A percentile compares a stretch with the other conserved stretches of the same genome.
phyloP scores from a whole-genome alignment of 2,888 invertebrate genomes.

The Gerris lacustris region DNA sequence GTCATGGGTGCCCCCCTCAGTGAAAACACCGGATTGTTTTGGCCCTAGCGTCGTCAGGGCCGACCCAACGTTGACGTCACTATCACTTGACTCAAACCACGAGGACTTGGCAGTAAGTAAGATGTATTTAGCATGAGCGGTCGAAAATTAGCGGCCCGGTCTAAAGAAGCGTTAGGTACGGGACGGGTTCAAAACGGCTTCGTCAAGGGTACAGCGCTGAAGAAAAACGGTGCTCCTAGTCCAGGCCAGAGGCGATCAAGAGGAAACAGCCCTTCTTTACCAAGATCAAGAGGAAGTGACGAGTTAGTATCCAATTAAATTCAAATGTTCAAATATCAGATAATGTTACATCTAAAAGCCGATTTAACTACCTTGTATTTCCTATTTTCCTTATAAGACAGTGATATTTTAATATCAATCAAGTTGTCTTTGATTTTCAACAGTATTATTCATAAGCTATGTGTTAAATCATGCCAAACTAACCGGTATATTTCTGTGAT shows the following conservation, averaged over 20 bases:
- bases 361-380: background rate
- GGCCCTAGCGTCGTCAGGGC: slow-evolving; percentile 5
- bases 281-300: slow-evolving; percentile 27
- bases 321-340: background rate
- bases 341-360: background rate
- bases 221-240: slow-evolving; percentile 11
- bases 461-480: no score
- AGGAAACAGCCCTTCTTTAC: slow-evolving; percentile 29
- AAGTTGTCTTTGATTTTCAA: no score
- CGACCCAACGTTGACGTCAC: background rate
- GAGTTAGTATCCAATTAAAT: slow-evolving; percentile 24
- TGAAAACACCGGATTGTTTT: slow-evolving; percentile 22
- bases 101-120: background rate
- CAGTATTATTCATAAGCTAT: no score
- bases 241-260: slow-evolving; percentile 18
- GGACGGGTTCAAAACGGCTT: background rate
- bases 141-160: background rate
- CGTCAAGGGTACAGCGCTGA: background rate
- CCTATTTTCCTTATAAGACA: no score
- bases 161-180: background rate
- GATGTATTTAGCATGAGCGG: background rate
- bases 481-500: no score
- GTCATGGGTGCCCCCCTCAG: slow-evolving; percentile 28
- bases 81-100: background rate
- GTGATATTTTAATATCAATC: no score